Conservation (phyloP, 2,113 vertebrate species). For the Leptodactylus fuscus region DNA sequence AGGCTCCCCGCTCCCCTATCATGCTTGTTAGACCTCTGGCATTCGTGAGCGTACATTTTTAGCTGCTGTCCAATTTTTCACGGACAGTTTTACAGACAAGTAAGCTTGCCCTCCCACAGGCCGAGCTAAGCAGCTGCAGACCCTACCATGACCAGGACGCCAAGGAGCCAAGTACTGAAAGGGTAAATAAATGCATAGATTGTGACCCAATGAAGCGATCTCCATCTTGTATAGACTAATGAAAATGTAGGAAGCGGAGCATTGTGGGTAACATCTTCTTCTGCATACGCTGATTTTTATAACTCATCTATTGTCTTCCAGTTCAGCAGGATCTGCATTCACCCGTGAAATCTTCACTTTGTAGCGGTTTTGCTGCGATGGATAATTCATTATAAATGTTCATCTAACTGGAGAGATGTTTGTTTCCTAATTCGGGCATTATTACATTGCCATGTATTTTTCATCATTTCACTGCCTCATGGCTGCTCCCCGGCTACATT, state of each 20-base stretch:
- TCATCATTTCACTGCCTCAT: not conserved
- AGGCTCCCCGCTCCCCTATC: no score
- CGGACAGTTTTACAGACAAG: no score
- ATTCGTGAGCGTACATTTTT: no score
- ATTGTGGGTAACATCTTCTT: not conserved
- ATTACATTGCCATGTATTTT: not conserved
- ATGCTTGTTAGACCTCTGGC: no score
- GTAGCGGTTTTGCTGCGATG: not conserved
- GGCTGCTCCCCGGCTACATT: not conserved
- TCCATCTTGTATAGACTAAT: no score
- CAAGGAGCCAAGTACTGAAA: no score
- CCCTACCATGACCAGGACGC: no score
- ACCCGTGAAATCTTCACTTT: constrained; percentile 11
- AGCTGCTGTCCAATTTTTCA: no score
- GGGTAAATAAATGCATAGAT: no score
- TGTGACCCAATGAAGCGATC: no score
- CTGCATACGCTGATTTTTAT: not conserved
- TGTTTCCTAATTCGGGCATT: constrained; percentile 1
- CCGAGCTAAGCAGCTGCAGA: no score
- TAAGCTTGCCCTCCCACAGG: no score
- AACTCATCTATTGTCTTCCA: constrained; percentile 9
- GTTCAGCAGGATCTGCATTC: not conserved
- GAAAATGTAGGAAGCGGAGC: not conserved
- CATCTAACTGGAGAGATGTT: not conserved
- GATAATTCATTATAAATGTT: constrained; percentile 23